phyloP scores from a whole-genome alignment of 2,797 vertebrate species.

The Amblyraja radiata region DNA sequence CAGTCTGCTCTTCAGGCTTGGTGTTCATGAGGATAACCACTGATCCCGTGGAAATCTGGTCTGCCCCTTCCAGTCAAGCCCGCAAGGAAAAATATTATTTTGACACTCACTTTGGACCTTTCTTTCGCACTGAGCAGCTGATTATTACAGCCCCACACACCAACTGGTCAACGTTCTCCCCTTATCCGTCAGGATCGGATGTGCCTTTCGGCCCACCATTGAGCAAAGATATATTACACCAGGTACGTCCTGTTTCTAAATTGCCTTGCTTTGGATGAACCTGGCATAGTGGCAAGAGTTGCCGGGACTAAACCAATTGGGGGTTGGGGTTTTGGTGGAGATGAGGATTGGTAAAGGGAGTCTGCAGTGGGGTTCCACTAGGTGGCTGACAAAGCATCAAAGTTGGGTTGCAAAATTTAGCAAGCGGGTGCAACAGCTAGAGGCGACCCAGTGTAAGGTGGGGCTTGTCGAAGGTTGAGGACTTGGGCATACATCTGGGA shows the following conservation, averaged over 20 bases:
- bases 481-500: no score
- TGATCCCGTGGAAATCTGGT: conserved; percentile 89
- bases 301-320: background rate
- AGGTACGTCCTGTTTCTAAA: conserved; percentile 58
- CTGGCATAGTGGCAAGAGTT: no score
- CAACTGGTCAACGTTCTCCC: conserved; percentile 48
- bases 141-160: conserved; percentile 75
- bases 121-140: conserved; percentile 83
- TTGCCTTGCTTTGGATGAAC: background rate
- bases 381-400: no score
- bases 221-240: conserved; percentile 66
- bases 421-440: no score
- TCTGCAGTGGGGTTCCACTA: no score
- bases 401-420: no score
- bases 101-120: conserved; percentile 87
- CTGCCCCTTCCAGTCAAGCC: conserved; percentile 76
- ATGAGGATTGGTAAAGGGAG: no score
- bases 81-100: conserved; percentile 87
- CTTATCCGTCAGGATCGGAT: conserved; percentile 55
- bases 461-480: no score
- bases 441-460: no score
- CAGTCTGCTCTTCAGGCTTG: conserved; percentile 69
- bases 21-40: conserved; percentile 74
- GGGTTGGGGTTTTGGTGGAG: no score
- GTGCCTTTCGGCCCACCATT: conserved; percentile 76